Conservation (phyloP, 2,888 invertebrate species). For the Helobdella robusta region DNA sequence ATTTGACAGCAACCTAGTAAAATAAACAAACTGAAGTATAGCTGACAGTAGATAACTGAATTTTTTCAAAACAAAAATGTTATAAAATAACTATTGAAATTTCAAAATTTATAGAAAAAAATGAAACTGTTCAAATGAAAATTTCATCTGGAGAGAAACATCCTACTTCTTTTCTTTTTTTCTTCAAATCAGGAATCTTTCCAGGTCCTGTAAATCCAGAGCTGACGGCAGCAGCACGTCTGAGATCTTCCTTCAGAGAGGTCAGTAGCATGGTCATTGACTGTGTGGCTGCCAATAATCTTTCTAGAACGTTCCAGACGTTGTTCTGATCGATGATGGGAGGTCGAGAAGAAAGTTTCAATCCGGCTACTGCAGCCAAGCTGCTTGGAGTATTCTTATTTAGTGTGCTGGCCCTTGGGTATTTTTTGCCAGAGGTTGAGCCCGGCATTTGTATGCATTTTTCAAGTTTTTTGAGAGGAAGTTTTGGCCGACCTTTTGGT, state of each 20-base stretch:
- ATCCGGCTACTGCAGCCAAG: constrained; percentile 9
- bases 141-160: too few species aligned
- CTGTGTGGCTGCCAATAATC: constrained; percentile 28
- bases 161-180: constrained; percentile 24
- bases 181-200: constrained; percentile 20
- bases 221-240: constrained; percentile 11
- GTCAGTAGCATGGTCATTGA: constrained; percentile 30
- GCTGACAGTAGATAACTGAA: too few species aligned
- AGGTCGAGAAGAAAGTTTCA: constrained; percentile 11
- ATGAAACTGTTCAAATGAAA: too few species aligned
- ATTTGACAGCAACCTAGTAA: constrained; percentile 29
- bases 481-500: constrained; percentile 15
- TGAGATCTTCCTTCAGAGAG: constrained; percentile 30
- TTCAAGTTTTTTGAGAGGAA: neutral
- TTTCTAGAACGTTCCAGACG: constrained; percentile 28
- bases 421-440: constrained; percentile 2
- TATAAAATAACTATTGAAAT: too few species aligned
- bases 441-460: too few species aligned
- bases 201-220: neutral
- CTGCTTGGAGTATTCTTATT: constrained; percentile 15
- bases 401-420: neutral
- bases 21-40: too few species aligned
- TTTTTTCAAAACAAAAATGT: too few species aligned
- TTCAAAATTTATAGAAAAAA: too few species aligned
- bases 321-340: constrained; percentile 26